Percentiles rank a stretch among this genome's conserved stretches.
Conservation (phyloP, 2,888 invertebrate genomes). For the Hirtodrosophila duncani region DNA sequence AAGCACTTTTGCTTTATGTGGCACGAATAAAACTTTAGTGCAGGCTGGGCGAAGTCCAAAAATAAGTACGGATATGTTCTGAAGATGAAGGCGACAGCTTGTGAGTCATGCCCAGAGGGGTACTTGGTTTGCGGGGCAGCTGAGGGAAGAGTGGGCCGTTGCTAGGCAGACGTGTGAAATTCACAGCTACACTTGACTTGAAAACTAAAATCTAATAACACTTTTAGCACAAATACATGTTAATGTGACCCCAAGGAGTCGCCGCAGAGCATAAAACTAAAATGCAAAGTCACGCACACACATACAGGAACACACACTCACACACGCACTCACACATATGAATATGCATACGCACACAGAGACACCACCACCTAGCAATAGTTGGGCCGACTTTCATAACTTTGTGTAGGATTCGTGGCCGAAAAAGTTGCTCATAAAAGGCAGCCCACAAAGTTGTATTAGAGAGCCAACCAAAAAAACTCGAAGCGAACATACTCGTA, state of each 20-base stretch:
- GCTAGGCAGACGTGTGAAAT: background rate
- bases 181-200: constrained; percentile 58
- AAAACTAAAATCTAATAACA: constrained; percentile 74
- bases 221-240: constrained; percentile 74
- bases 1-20: constrained; percentile 70
- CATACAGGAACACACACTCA: too few species aligned
- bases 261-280: constrained; percentile 37
- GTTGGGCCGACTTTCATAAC: constrained; percentile 46
- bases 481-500: too few species aligned
- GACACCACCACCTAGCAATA: too few species aligned
- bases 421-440: constrained; percentile 38
- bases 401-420: constrained; percentile 29
- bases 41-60: constrained; percentile 41
- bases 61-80: too few species aligned
- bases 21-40: constrained; percentile 66
- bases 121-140: background rate
- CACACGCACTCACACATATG: too few species aligned
- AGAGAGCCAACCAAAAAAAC: constrained; percentile 26
- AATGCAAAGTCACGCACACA: constrained; percentile 59
- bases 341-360: too few species aligned
- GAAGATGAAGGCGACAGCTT: too few species aligned
- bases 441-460: constrained; percentile 41
- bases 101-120: constrained; percentile 42
- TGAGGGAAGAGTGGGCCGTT: background rate
- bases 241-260: constrained; percentile 63